Conservation (phyloP, 2,797 vertebrate species). For the Cuculus canorus region DNA sequence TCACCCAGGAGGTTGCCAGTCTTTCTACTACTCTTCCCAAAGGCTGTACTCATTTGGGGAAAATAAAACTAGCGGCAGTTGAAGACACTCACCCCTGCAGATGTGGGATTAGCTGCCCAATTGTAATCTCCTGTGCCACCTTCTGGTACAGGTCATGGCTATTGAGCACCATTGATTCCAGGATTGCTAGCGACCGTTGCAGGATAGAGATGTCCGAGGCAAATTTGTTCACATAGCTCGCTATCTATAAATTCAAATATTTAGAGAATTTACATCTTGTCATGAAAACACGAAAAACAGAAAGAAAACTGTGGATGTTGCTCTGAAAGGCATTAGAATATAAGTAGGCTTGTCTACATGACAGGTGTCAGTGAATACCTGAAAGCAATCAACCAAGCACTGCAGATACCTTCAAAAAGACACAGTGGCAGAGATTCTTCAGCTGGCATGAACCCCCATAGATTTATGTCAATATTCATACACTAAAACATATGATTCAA, state of each 20-base stretch:
- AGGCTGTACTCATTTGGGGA: not conserved
- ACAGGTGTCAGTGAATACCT: not conserved
- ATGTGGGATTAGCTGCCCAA: constrained; percentile 95
- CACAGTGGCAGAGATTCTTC: not conserved
- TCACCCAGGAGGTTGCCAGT: not conserved
- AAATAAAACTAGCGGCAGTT: not conserved
- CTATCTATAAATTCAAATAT: constrained; percentile 82
- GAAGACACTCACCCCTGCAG: constrained; percentile 88
- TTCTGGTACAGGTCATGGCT: constrained; percentile 99
- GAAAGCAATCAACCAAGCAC: not conserved
- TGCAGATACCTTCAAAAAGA: not conserved
- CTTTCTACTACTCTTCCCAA: not conserved
- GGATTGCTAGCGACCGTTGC: constrained; percentile 93
- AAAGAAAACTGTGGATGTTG: fast-evolving
- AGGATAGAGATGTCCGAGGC: constrained; percentile 92
- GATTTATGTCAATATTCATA: not conserved
- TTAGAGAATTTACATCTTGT: not conserved
- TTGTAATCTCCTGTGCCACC: constrained; percentile 98
- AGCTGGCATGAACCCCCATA: not conserved
- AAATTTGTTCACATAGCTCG: constrained; percentile 94
- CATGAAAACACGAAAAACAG: not conserved
- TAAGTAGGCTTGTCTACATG: not conserved
- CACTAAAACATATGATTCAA: not conserved
- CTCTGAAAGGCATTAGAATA: not conserved
- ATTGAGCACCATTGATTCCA: constrained; percentile 98